Evolutionary conservation across 2,113 vertebrate genomes (phyloP).

Genomic region (Oceanites oceanicus): DNA sequence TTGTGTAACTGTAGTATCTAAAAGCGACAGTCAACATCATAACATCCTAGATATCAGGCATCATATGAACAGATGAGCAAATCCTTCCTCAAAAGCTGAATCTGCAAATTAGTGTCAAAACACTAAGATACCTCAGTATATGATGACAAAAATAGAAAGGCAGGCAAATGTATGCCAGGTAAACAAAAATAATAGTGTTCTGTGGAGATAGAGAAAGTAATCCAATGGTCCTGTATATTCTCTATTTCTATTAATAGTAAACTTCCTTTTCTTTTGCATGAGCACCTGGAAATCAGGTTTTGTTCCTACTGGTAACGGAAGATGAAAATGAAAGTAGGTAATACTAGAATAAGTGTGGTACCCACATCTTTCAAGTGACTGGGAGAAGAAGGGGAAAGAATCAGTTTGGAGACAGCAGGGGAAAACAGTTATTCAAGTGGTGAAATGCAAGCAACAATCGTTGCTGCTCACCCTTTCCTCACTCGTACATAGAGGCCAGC

Average conservation of each 20-base stretch:
- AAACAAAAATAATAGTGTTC: not conserved
- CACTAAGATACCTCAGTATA: not conserved
- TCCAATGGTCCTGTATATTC: not conserved
- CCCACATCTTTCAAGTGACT: not conserved
- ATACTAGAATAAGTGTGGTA: not conserved
- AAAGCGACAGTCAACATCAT: not conserved
- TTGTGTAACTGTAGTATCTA: not conserved
- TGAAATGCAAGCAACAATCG: not conserved
- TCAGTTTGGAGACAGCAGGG: not conserved
- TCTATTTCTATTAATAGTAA: not conserved
- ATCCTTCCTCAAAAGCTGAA: not conserved
- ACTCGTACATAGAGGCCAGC: not conserved
- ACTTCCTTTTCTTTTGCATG: not conserved
- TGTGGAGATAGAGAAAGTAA: not conserved
- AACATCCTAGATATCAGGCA: not conserved
- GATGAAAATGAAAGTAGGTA: not conserved
- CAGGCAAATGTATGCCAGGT: not conserved
- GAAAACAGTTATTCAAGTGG: not conserved
- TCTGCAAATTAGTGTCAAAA: not conserved
- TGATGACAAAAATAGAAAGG: not conserved
- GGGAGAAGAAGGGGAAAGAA: not conserved
- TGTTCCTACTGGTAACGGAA: not conserved
- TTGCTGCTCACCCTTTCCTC: not conserved
- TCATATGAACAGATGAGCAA: not conserved
- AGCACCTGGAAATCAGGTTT: not conserved